Base-by-base conservation (phyloP, 2,797 vertebrate genomes). In the Alauda arvensis region DNA sequence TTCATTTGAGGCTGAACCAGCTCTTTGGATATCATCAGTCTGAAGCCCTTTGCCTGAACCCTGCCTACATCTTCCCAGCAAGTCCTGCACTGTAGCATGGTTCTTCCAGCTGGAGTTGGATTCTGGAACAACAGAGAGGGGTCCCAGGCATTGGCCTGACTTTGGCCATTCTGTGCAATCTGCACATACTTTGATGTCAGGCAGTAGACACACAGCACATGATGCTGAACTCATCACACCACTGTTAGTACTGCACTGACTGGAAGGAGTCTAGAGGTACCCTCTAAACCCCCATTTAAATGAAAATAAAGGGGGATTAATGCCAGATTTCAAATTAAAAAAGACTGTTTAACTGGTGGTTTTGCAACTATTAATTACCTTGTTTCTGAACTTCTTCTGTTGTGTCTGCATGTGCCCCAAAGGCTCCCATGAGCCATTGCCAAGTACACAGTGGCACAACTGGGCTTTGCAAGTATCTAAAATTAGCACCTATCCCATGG, bases 341-440 rank as follows among this genome's bases (percentile, higher is more conserved):
- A 71, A 51, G 23, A 13, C 24, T 28, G 9, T n/a, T n/a, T 42
- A 63, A 31, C 49, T 33, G n/a, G 15, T 83, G 45, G 25, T 33
- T 74, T 53, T 60, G 14, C n/a, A 67, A 23, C 39, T 61, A 3
- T 25, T 74, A 43, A 68, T 77, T 80, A 77, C 24, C 14, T 34
- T 13, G 4, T 48, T 55, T 85, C 69, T 70, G 34, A 82, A 53
- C 14, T 29, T 16, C 20, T 33, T 33, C 34, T 43, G 16, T 19
- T 48, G 37, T 20, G 43, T 43, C 26, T 14, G 33, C 23, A 9
- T 0, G 1, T 77, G 62, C 29, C 51, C 46, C 1, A 2, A 31
- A 59, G 37, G 33, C 8, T 34, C 18, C 40, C 8, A 2, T 5
- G 69, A 74, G 61, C 48, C 4, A 4, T 7, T 34, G 45, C 66